Conservation (phyloP, 2,113 vertebrate species). For the Anser cygnoides region DNA sequence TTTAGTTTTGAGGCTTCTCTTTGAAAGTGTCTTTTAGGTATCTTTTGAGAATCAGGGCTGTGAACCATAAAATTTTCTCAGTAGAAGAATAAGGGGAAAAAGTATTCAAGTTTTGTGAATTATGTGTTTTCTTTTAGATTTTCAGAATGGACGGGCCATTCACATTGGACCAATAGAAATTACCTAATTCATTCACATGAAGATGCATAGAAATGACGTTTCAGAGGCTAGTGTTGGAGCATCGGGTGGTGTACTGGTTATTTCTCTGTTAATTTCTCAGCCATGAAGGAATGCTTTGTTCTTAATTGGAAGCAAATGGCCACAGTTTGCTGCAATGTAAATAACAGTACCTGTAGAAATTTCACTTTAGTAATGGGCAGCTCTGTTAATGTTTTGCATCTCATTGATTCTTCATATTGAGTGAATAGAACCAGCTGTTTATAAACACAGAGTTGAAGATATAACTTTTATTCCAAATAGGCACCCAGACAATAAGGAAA, state of each 20-base stretch:
- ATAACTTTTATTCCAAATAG: background rate
- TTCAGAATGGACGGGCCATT: background rate
- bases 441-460: background rate
- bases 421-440: background rate
- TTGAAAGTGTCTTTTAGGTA: background rate
- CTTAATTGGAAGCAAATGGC: background rate
- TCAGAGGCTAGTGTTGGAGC: background rate
- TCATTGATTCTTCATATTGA: background rate
- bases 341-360: background rate
- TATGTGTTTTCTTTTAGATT: background rate
- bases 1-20: background rate
- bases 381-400: background rate
- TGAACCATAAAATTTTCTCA: background rate
- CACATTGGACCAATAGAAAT: background rate
- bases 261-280: background rate
- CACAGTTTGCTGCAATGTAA: background rate
- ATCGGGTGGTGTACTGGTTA: background rate
- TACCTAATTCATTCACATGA: background rate
- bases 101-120: background rate
- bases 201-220: background rate
- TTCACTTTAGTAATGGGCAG: background rate
- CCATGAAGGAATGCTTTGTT: background rate
- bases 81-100: background rate
- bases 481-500: background rate
- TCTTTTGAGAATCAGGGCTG: background rate